Evolutionary conservation across 2,888 invertebrate species (phyloP).

Genomic region (Nephrocerus scutellatus): DNA sequence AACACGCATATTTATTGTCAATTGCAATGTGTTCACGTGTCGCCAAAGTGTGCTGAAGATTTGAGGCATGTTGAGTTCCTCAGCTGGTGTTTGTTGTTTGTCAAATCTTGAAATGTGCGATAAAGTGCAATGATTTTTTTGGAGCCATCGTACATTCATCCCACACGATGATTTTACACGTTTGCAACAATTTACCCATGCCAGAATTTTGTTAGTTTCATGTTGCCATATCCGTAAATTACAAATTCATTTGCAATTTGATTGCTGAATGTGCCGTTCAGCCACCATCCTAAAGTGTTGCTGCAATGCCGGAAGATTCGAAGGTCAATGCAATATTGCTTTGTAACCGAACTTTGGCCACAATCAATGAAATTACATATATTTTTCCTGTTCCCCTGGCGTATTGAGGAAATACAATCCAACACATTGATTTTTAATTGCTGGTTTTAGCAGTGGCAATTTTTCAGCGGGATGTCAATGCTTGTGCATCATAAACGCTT

Average conservation of each 20-base stretch:
- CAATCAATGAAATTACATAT: constrained; percentile 8
- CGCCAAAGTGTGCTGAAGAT: too few relatives aligned
- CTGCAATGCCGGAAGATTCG: constrained; percentile 12
- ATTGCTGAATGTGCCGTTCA: constrained; percentile 10
- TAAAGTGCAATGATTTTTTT: constrained; percentile 12
- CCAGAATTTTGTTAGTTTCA: constrained; percentile 6
- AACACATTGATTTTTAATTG: constrained; percentile 7
- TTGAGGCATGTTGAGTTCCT: too few relatives aligned
- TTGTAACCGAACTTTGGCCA: constrained; percentile 10
- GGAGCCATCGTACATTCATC: constrained; percentile 5
- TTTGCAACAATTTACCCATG: too few relatives aligned
- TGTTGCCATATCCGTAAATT: background rate
- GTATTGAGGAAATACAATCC: constrained; percentile 9
- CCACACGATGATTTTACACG: constrained; percentile 7
- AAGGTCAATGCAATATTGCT: constrained; percentile 10
- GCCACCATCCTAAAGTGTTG: constrained; percentile 6
- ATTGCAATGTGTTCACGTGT: too few relatives aligned
- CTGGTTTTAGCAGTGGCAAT: background rate
- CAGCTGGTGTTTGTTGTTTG: constrained; percentile 6
- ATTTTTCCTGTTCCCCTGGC: constrained; percentile 7
- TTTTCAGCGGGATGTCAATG: background rate
- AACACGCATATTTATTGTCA: too few relatives aligned
- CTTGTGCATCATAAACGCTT: background rate
- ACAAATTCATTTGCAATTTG: constrained; percentile 3
- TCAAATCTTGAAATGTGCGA: constrained; percentile 10